Conservation (phyloP, 2,797 vertebrate genomes). For the Gymnopithys bicolor region DNA sequence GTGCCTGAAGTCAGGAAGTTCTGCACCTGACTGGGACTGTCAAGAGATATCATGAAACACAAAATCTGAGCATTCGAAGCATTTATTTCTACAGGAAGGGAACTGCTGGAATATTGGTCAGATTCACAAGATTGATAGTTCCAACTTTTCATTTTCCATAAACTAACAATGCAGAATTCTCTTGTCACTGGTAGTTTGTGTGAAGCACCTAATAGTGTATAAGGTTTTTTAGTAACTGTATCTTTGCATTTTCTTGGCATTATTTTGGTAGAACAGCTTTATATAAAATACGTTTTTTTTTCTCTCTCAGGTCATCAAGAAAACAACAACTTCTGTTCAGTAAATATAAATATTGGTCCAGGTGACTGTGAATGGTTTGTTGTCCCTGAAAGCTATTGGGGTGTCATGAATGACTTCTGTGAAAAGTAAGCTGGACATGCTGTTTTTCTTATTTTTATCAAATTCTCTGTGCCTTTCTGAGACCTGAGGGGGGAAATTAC, state of each 20-base stretch:
- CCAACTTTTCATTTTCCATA: background rate
- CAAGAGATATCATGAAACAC: background rate
- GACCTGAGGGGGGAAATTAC: background rate
- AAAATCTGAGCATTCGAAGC: background rate
- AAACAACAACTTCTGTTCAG: slow-evolving; percentile 99
- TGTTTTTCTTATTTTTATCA: background rate
- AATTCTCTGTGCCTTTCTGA: background rate
- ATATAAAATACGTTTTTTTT: background rate
- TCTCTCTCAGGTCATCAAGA: slow-evolving; percentile 92
- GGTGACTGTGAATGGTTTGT: slow-evolving; percentile 99
- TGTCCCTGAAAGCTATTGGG: slow-evolving; percentile 96
- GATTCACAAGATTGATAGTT: background rate
- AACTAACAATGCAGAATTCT: background rate
- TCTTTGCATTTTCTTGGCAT: background rate
- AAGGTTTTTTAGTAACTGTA: background rate
- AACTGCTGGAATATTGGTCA: background rate
- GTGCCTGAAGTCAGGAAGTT: slow-evolving; percentile 15
- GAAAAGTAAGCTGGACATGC: slow-evolving; percentile 88
- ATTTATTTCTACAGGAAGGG: background rate
- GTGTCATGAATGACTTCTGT: slow-evolving; percentile 95
- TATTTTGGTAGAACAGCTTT: background rate
- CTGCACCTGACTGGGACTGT: background rate
- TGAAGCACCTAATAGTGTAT: background rate
- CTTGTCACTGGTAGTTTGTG: background rate
- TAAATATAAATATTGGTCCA: slow-evolving; percentile 98